Conservation (phyloP, 2,113 vertebrate genomes). For the Hemiprocne comata region DNA sequence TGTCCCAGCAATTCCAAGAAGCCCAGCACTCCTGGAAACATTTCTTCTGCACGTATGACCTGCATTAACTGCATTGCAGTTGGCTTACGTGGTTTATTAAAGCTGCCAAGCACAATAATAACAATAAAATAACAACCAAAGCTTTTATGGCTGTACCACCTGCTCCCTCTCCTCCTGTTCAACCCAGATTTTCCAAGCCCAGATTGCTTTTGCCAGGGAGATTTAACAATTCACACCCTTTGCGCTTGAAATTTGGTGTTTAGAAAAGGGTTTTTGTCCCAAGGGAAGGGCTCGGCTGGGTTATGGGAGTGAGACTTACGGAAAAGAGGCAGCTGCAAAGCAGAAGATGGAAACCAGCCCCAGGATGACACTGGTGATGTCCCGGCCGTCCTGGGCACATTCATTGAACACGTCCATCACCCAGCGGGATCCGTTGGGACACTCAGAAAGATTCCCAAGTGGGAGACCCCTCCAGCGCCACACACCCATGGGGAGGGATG, state of each 20-base stretch:
- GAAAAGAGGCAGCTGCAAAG: conserved; percentile 88
- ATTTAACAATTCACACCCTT: neutral
- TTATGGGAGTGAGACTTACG: conserved; percentile 78
- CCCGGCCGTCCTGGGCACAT: conserved; percentile 85
- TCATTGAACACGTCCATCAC: conserved; percentile 84
- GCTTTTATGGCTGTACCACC: neutral
- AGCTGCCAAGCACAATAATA: neutral
- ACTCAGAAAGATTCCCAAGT: conserved; percentile 76
- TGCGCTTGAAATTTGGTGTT: fast-evolving
- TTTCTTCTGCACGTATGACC: neutral
- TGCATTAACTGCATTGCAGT: neutral
- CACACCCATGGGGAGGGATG: neutral
- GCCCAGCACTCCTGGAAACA: neutral
- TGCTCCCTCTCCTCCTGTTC: neutral
- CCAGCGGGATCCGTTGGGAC: conserved; percentile 89
- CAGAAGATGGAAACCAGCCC: conserved; percentile 90
- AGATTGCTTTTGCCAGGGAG: fast-evolving
- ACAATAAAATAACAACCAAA: neutral
- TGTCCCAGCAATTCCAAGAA: neutral
- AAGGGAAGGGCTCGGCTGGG: neutral
- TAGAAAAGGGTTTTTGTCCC: too few relatives aligned
- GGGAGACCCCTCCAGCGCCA: neutral
- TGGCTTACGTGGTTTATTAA: neutral
- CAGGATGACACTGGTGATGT: conserved; percentile 85
- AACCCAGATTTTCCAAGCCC: neutral